A percentile compares a stretch with the other conserved stretches of the same genome.
Evolutionary conservation across 2,888 invertebrate species (phyloP).

Genomic region (Erebia epiphron): DNA sequence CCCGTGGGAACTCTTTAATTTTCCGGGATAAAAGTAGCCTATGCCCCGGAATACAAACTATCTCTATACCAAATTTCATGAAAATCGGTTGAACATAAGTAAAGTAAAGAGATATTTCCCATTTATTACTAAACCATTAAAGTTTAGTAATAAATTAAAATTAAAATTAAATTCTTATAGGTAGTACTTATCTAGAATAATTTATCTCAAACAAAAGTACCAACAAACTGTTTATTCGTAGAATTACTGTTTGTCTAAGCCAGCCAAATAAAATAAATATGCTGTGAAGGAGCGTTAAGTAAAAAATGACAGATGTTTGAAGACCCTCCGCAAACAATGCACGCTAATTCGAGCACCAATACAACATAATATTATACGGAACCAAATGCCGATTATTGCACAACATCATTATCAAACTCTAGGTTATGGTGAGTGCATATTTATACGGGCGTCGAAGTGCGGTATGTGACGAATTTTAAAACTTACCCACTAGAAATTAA

Average conservation of each 20-base stretch:
- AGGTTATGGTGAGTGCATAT: not conserved
- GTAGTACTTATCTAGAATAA: no score
- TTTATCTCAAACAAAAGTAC: no score
- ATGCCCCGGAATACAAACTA: no score
- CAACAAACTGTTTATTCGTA: slow-evolving; percentile 4
- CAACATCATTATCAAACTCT: slow-evolving; percentile 52
- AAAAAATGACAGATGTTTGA: slow-evolving; percentile 72
- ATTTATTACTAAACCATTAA: no score
- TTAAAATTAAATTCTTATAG: no score
- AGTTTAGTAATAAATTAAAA: no score
- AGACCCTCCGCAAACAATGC: slow-evolving; percentile 67
- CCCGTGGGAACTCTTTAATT: no score
- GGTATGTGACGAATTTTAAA: not conserved
- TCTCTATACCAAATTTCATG: no score
- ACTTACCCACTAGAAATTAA: no score
- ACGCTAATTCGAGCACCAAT: slow-evolving; percentile 70
- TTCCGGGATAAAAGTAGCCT: no score
- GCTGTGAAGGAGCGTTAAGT: slow-evolving; percentile 38
- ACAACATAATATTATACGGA: slow-evolving; percentile 63
- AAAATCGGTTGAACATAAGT: no score
- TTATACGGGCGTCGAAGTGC: not conserved
- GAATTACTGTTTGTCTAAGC: slow-evolving; percentile 18
- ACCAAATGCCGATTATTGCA: slow-evolving; percentile 67
- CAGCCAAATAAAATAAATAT: slow-evolving; percentile 33
- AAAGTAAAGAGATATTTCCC: no score